Conservation (phyloP, 1,140 invertebrate species). For the Metaphire vulgaris region DNA sequence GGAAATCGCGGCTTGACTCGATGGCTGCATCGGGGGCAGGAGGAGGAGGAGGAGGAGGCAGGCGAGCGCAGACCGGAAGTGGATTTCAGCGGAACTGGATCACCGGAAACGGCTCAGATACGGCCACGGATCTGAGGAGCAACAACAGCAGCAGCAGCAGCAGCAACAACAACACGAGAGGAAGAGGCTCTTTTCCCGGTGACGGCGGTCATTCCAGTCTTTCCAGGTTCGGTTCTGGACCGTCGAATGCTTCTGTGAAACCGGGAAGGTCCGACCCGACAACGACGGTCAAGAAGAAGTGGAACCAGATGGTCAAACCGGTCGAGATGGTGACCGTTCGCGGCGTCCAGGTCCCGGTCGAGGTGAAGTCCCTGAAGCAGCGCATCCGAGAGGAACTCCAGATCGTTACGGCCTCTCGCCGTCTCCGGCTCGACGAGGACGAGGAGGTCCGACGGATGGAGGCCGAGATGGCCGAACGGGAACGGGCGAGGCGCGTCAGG, state of each 20-base stretch:
- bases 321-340: constrained; percentile 46
- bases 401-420: constrained; percentile 51
- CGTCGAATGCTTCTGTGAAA: too few relatives aligned
- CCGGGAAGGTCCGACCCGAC: neutral
- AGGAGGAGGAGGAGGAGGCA: neutral
- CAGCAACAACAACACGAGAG: neutral
- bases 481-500: neutral
- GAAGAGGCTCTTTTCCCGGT: neutral
- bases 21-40: neutral
- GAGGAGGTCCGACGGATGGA: constrained; percentile 50
- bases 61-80: too few relatives aligned
- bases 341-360: constrained; percentile 51
- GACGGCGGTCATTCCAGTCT: too few relatives aligned
- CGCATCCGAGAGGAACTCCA: constrained; percentile 58
- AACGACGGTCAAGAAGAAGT: neutral
- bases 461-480: constrained; percentile 41
- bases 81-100: neutral
- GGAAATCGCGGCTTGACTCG: neutral
- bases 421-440: constrained; percentile 51
- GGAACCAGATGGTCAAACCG: constrained; percentile 36
- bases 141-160: neutral
- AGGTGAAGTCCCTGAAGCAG: constrained; percentile 56
- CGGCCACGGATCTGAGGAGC: neutral
- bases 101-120: neutral
- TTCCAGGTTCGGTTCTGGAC: too few relatives aligned